Percentiles rank a stretch among this genome's conserved stretches.
These are phyloP conservation scores for Chelonus formosanus DNA, from an alignment of 2,888 invertebrate genomes.

Conservation along the genomic window DNA sequence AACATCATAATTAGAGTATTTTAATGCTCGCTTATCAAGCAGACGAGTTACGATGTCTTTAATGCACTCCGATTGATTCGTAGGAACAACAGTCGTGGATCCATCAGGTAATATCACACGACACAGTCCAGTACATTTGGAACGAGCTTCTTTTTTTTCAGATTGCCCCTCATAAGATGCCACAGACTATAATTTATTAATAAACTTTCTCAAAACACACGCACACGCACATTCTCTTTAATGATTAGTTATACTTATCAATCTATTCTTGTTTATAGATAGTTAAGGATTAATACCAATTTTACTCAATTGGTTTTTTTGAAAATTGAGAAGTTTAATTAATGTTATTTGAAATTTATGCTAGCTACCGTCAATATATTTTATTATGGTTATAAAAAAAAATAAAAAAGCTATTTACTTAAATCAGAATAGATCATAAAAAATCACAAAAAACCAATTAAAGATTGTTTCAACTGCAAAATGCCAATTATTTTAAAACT, in stretches of 20 bases:
- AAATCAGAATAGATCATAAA: conserved; percentile 22
- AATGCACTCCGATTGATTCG: conserved; percentile 79
- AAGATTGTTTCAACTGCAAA: conserved; percentile 14
- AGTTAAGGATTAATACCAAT: too few relatives aligned
- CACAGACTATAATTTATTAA: conserved; percentile 59
- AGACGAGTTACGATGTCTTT: conserved; percentile 81
- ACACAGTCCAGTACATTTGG: conserved; percentile 70
- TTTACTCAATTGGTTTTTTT: too few relatives aligned
- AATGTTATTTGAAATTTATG: too few relatives aligned
- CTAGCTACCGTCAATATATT: too few relatives aligned
- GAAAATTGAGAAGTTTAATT: too few relatives aligned
- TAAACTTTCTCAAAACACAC: background rate
- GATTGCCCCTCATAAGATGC: conserved; percentile 64
- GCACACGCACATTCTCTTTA: too few relatives aligned
- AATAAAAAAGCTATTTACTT: conserved; percentile 10
- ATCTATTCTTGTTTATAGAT: too few relatives aligned
- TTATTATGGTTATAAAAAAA: conserved; percentile 1
- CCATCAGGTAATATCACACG: conserved; percentile 90
- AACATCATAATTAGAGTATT: conserved; percentile 85
- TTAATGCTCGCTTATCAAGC: conserved; percentile 83
- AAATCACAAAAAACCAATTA: conserved; percentile 29
- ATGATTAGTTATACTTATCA: too few relatives aligned
- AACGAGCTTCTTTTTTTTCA: conserved; percentile 62
- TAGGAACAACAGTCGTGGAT: conserved; percentile 91
- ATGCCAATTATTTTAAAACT: conserved; percentile 9